A percentile compares a stretch with the other conserved stretches of the same genome.
These are phyloP conservation scores for Scaptomyza polygonia DNA, from an alignment of 2,888 invertebrate species.

Conservation along the genomic window DNA sequence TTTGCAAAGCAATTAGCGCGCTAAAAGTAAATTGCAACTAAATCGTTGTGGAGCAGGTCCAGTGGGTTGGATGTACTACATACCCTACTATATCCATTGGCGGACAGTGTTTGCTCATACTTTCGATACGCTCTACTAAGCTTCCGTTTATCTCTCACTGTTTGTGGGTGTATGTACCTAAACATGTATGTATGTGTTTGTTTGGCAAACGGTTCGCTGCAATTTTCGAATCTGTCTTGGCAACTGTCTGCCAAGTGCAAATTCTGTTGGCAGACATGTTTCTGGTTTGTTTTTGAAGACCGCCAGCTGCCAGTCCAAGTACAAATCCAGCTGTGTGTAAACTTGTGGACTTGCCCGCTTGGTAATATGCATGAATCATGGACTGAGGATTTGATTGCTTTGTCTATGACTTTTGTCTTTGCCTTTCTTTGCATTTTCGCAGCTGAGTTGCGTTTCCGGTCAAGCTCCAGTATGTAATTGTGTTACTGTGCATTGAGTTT, in stretches of 20 bases:
- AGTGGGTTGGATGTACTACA: conserved; percentile 23
- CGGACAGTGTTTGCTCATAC: conserved; percentile 63
- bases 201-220: conserved; percentile 49
- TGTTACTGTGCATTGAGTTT: conserved; percentile 66
- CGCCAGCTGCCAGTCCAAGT: conserved; percentile 42
- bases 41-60: conserved; percentile 29
- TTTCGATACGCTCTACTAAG: conserved; percentile 82
- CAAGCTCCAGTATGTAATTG: conserved; percentile 68
- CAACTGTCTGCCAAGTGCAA: conserved; percentile 46
- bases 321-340: conserved; percentile 17
- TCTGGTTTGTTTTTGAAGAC: conserved; percentile 52
- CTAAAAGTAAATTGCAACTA: conserved; percentile 57
- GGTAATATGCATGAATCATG: conserved; percentile 55
- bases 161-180: conserved; percentile 10
- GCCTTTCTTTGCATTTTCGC: conserved; percentile 13
- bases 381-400: conserved; percentile 31
- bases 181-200: background rate
- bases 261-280: conserved; percentile 28
- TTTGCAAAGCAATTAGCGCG: conserved; percentile 36
- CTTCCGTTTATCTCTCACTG: conserved; percentile 66
- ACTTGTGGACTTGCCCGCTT: conserved; percentile 33
- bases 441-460: conserved; percentile 65
- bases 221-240: conserved; percentile 55
- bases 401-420: conserved; percentile 5
- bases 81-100: conserved; percentile 48